A percentile compares a stretch with the other conserved stretches of the same genome.
Evolutionary conservation across 2,797 vertebrate genomes (phyloP).

Genomic region (Hippoglossus hippoglossus): DNA sequence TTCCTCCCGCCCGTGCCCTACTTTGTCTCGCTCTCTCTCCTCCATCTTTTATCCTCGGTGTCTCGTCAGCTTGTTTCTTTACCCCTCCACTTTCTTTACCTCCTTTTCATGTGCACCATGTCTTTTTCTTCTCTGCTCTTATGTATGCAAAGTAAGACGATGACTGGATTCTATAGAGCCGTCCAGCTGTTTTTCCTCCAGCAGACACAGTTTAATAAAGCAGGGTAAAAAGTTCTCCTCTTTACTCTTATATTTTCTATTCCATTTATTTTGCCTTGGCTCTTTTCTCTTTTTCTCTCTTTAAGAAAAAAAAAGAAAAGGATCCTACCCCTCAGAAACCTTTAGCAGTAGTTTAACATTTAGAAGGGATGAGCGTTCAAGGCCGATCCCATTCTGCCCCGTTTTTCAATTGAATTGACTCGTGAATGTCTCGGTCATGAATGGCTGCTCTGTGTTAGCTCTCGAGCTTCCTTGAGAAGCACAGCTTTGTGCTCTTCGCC

Average conservation of each 20-base stretch:
- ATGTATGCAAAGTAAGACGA: slow-evolving; percentile 3
- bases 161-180: not conserved
- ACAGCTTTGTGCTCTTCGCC: slow-evolving; percentile 20
- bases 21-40: slow-evolving; percentile 37
- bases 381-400: slow-evolving; percentile 1
- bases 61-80: slow-evolving; percentile 36
- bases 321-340: slow-evolving; percentile 38
- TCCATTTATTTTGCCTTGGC: not conserved
- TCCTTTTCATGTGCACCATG: not conserved
- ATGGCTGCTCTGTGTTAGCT: slow-evolving; percentile 22
- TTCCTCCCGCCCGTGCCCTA: slow-evolving; percentile 62
- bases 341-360: slow-evolving; percentile 56
- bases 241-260: slow-evolving; percentile 11
- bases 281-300: slow-evolving; percentile 9
- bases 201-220: slow-evolving; percentile 11
- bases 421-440: slow-evolving; percentile 22
- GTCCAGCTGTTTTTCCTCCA: not conserved
- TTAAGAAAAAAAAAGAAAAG: slow-evolving; percentile 9
- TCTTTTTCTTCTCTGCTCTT: not conserved
- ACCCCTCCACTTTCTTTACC: slow-evolving; percentile 21
- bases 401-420: slow-evolving; percentile 22
- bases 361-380: slow-evolving; percentile 29
- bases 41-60: slow-evolving; percentile 39
- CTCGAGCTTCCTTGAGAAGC: slow-evolving; percentile 22
- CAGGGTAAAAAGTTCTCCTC: not conserved